phyloP scores from a whole-genome alignment of 2,113 vertebrate species.

The Tapirus terrestris region DNA sequence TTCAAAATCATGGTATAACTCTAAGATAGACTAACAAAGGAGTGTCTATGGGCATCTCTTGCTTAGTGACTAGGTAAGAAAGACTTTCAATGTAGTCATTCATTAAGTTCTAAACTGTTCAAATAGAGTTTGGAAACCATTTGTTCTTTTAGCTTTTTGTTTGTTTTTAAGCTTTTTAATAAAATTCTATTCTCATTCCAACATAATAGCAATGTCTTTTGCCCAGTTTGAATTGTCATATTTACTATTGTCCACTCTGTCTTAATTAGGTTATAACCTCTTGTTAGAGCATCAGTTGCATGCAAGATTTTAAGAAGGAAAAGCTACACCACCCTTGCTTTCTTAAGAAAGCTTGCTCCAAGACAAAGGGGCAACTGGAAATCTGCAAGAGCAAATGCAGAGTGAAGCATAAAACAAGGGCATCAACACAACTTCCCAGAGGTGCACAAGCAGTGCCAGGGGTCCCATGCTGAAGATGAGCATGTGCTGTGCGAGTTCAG shows the following conservation, averaged over 20 bases:
- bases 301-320: slow-evolving; percentile 12
- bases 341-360: background rate
- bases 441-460: background rate
- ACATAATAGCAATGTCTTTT: background rate
- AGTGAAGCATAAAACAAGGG: background rate
- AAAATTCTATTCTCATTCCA: background rate
- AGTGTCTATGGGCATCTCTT: background rate
- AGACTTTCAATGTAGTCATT: background rate
- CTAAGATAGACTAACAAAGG: background rate
- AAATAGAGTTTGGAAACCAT: background rate
- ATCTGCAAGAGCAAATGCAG: background rate
- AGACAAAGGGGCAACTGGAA: background rate
- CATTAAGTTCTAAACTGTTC: background rate
- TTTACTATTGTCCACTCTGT: background rate
- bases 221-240: background rate
- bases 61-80: background rate
- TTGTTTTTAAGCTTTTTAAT: background rate
- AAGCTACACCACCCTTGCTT: background rate
- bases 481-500: rapidly evolving
- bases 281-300: background rate
- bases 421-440: background rate
- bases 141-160: slow-evolving; percentile 19
- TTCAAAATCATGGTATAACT: background rate
- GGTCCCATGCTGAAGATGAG: rapidly evolving
- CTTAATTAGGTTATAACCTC: background rate